Evolutionary conservation across 2,888 invertebrate species (phyloP), one percentile per base, ranked within the genome.

Genomic region (Epiperipatus broadwayi): DNA sequence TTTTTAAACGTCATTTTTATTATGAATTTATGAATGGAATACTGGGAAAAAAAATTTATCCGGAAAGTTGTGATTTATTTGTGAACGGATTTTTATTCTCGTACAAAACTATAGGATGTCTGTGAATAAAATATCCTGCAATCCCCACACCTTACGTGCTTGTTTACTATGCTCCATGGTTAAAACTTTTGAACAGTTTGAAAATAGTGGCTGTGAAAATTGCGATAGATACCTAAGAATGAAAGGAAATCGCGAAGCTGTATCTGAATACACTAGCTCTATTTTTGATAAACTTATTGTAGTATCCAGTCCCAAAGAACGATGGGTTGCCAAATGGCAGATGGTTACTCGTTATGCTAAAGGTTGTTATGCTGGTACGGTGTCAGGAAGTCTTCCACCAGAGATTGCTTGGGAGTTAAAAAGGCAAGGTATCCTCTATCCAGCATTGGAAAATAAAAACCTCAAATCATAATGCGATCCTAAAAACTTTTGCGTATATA

Each of bases 281-380:
- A 95, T 91, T 61, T 95, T 93, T 68, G 91, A 93, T 67, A 93
- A 95, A 75, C 77, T 97, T 72, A 81, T 97, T 49, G 78, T 91
- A 3, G 72, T 81, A 28, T 91, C 91, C 80, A 83, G 81, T 50
- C 91, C 93, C 2, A 85, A 85, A 57, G 95, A 97, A 51, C 93
- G 93, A 54, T 97, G 97, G 97, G 97, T 97, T 2, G 84, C 84
- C 52, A 95, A 93, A 61, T 99, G 97, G 97, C 95, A 97, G 60
- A 69, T 87, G 59, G 80, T 89, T 54, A 81, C 78, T 64, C 72
- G 83, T 7, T 87, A 87, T 59, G 74, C 74, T 42, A 79, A 78
- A 61, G 93, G 93, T 38, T 78, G 91, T 14, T 95, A 95, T 61
- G 93, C 93, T 1, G 79, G 93, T 50, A 91, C 89, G 3, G 93